Conservation (phyloP, 2,113 vertebrate genomes). For the Glareola pratincola region DNA sequence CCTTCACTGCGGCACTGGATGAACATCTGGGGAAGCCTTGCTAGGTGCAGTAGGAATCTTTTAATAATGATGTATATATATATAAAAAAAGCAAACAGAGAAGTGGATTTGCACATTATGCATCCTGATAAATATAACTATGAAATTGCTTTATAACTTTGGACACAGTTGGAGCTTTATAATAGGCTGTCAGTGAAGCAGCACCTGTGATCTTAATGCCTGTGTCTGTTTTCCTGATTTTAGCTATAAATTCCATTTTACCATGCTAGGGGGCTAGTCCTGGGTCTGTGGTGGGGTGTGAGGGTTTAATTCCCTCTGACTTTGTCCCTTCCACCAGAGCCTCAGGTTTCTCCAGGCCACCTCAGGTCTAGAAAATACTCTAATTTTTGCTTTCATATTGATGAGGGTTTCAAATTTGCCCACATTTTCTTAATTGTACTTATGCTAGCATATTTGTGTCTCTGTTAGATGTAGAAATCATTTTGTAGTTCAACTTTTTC, state of each 20-base stretch:
- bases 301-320: not conserved
- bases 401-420: not conserved
- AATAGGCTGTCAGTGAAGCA: conserved; percentile 40
- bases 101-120: conserved; percentile 27
- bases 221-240: conserved; percentile 17
- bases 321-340: not conserved
- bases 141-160: conserved; percentile 43
- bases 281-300: not conserved
- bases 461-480: not conserved
- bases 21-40: not conserved
- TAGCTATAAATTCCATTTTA: conserved; percentile 3
- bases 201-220: conserved; percentile 23
- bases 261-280: not conserved
- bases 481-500: conserved; percentile 6
- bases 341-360: not conserved
- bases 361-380: not conserved
- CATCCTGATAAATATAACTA: conserved; percentile 42
- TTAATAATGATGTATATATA: no score
- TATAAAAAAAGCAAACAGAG: not conserved
- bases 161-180: conserved; percentile 57
- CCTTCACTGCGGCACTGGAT: not conserved
- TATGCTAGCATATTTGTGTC: not conserved
- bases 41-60: not conserved
- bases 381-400: not conserved
- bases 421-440: not conserved